Evolutionary conservation across 2,797 vertebrate species (phyloP).

Genomic region (Coccyzus lansbergi): DNA sequence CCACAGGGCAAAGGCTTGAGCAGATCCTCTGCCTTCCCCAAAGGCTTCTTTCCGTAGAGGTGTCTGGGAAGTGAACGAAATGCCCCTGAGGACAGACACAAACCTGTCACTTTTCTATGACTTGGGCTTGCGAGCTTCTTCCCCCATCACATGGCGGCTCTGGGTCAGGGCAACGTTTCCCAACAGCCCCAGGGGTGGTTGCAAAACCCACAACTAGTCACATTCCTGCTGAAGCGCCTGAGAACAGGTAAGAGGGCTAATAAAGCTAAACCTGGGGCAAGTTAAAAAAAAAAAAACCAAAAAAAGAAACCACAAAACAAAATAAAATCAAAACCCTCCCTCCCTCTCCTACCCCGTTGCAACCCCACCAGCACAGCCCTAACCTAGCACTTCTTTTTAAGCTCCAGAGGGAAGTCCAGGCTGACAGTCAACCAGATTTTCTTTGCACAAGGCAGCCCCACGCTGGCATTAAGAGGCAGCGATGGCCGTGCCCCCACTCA

Average conservation of each 20-base stretch:
- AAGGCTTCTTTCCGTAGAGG: background rate
- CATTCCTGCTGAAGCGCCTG: background rate
- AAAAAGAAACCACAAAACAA: background rate
- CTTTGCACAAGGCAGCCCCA: background rate
- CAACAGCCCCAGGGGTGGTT: background rate
- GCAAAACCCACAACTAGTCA: constrained; percentile 1
- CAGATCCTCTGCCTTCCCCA: background rate
- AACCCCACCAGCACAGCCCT: constrained; percentile 12
- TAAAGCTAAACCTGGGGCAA: constrained; percentile 45
- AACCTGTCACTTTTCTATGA: background rate
- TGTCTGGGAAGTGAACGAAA: constrained; percentile 2
- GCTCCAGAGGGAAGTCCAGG: background rate
- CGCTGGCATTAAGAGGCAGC: constrained; percentile 83
- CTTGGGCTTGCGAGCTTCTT: background rate
- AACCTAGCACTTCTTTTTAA: constrained; percentile 24
- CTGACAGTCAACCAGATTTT: background rate
- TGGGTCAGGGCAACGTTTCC: fast-evolving
- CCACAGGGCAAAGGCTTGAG: background rate
- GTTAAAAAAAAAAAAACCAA: background rate
- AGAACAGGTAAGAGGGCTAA: background rate
- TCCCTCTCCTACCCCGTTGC: background rate
- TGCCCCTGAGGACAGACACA: background rate
- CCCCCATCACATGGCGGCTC: background rate
- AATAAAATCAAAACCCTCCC: background rate
- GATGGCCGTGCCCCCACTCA: constrained; percentile 92